Percentiles rank a stretch among this genome's conserved stretches.
Conservation (phyloP, 2,888 invertebrate genomes). For the Sussaba pulchella region DNA sequence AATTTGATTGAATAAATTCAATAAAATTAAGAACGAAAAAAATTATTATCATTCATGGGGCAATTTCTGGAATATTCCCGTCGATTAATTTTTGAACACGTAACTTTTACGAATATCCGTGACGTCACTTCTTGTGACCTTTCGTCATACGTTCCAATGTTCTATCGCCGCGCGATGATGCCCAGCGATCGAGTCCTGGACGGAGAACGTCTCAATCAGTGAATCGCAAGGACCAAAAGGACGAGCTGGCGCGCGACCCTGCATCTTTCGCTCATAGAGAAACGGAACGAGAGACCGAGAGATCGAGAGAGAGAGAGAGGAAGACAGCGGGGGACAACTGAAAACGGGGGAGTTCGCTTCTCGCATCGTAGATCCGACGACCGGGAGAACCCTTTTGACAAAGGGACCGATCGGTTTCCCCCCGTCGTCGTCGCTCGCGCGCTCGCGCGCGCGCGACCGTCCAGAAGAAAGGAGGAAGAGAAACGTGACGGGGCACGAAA, state of each 20-base stretch:
- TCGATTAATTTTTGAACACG: no score
- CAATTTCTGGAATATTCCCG: no score
- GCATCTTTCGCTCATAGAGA: slow-evolving; percentile 55
- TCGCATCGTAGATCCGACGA: slow-evolving; percentile 36
- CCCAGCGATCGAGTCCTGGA: slow-evolving; percentile 38
- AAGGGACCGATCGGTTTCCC: slow-evolving; percentile 56
- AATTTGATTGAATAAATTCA: no score
- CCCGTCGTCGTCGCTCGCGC: slow-evolving; percentile 49
- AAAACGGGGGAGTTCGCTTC: slow-evolving; percentile 38
- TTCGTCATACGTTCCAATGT: slow-evolving; percentile 30
- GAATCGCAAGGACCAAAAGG: slow-evolving; percentile 67
- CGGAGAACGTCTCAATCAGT: slow-evolving; percentile 69
- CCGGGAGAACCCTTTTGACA: slow-evolving; percentile 47
- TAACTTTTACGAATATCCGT: background rate
- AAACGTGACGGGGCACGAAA: slow-evolving; percentile 64
- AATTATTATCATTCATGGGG: no score
- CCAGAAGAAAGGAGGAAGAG: slow-evolving; percentile 71
- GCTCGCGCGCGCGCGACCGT: slow-evolving; percentile 46
- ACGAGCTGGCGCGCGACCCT: slow-evolving; percentile 57
- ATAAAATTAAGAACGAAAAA: no score
- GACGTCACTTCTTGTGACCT: background rate
- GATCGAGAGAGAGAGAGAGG: slow-evolving; percentile 43
- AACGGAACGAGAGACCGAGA: slow-evolving; percentile 49
- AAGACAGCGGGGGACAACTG: slow-evolving; percentile 14
- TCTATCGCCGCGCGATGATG: slow-evolving; percentile 8